Base-by-base conservation (phyloP, 1,140 invertebrate genomes). In the Antheraea mylitta region DNA sequence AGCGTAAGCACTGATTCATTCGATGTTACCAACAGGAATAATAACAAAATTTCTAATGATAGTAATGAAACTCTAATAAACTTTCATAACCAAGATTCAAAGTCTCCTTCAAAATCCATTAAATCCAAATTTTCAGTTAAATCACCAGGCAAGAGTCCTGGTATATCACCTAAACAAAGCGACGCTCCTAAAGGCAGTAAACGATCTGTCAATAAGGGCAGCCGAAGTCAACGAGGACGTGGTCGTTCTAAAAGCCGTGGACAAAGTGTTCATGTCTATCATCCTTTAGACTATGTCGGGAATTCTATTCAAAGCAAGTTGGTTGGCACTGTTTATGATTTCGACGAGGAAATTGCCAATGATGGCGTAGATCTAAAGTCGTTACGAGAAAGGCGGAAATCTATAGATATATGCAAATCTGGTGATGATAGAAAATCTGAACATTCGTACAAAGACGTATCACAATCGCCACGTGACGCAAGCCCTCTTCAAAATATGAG, bases 321-420 rank as follows among this genome's bases (percentile, higher is more conserved):
- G 30, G 95, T 95, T 5, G 97, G 97, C 3, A 98, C 97, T 0
- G 97, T 98, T 0, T 98, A 97, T 75, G 96, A 97, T 83, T 97
- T 96, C 69, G 96, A 97, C 72, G 97, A 98, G 75, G 97, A 98
- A 75, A 94, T 96, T 9, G 94, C 94, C 9, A 96, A 95, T 69
- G 94, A 96, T 37, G 95, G 97, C 67, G 96, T 96, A 70, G 96
- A 97, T 90, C 83, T 98, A 3, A 94, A 96, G 78, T 95, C 96
- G 11, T 94, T 98, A 93, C 91, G 97, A 18, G 97, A 98, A 77
- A 93, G 96, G 36, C 93, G 97, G 70, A 95, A 96, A 74, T 97
- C 96, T 0, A 94, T 95, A 1, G 97, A 97, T 63, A 18, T 82
- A 66, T 89, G 95, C 16, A 65, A 65, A 19, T 65, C 64, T 22